These are phyloP conservation scores for Mystacornis crossleyi DNA, from an alignment of 2,113 vertebrate genomes.

Conservation along the genomic window DNA sequence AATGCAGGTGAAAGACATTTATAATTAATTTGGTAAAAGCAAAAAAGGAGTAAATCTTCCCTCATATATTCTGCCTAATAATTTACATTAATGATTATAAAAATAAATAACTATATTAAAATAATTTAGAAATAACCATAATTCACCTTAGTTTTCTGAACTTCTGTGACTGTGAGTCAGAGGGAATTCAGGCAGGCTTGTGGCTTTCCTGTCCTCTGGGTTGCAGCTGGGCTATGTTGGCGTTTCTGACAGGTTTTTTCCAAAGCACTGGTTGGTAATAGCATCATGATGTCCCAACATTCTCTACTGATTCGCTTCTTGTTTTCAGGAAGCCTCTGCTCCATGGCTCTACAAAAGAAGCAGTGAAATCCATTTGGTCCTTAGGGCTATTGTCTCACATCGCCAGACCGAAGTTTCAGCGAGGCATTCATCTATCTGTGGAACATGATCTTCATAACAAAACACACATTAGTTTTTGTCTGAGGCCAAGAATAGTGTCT, in stretches of 20 bases:
- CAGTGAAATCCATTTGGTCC: not conserved
- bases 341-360: not conserved
- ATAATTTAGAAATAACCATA: not conserved
- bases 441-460: not conserved
- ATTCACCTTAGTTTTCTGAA: not conserved
- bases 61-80: not conserved
- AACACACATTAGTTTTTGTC: constrained; percentile 1
- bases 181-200: not conserved
- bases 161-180: not conserved
- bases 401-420: not conserved
- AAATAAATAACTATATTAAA: not conserved
- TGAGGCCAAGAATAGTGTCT: not conserved
- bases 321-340: not conserved
- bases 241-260: not conserved
- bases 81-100: not conserved
- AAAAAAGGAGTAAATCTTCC: not conserved
- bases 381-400: not conserved
- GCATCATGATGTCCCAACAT: fast-evolving
- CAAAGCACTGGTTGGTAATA: not conserved
- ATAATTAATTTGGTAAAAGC: not conserved
- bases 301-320: not conserved
- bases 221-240: not conserved
- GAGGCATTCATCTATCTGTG: not conserved
- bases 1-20: not conserved
- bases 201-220: not conserved